Evolutionary conservation across 2,888 invertebrate genomes (phyloP), one percentile per base, ranked within the genome.

Genomic region (Dione vanillae): DNA sequence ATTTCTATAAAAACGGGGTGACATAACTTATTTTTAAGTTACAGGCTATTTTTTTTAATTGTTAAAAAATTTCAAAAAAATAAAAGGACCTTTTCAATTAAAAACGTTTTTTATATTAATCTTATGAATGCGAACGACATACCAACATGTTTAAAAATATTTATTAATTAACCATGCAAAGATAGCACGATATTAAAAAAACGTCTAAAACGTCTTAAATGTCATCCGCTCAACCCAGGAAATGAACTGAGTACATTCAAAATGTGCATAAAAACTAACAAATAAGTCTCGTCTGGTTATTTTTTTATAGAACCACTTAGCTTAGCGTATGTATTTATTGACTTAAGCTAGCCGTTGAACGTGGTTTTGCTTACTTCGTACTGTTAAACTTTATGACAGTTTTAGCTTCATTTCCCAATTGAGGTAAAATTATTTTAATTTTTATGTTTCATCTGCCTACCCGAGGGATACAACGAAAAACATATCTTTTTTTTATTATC

Each of bases 201-300:
- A 67, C 40, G 58, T 67, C 67, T 67, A 67, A 58, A 67, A 67
- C 47, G 14, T 20, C 16, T 45, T 67, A 58, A 67, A 65, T 65
- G 65, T 43, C 65, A 65, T 65, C 20, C 54, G n/a, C 54, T 65
- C 52, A 65, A 65, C 65, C 65, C 65, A 65, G 65, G 54, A 65
- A 65, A 52, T 52, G 40, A 65, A 52, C 65, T 52, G 65, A 27
- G 9, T 20, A 35, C 41, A 14, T 52, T 3, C 19, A 52, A 43
- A 16, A 65, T 52, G 40, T 9, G 19, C 20, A 19, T 49, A 65
- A 37, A 65, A 65, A 56, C 56, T 56, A 56, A 56, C 56, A 41
- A 41, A 51, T 52, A 54, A 11, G 16, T 54, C n/a, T 20, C 20
- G 20, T 65, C 16, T n/a, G n/a, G 43, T 51, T 0, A 9, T 41